A percentile compares a stretch with the other conserved stretches of the same genome.
Conservation (phyloP, 1,140 invertebrate species). For the Meteorus sp. region DNA sequence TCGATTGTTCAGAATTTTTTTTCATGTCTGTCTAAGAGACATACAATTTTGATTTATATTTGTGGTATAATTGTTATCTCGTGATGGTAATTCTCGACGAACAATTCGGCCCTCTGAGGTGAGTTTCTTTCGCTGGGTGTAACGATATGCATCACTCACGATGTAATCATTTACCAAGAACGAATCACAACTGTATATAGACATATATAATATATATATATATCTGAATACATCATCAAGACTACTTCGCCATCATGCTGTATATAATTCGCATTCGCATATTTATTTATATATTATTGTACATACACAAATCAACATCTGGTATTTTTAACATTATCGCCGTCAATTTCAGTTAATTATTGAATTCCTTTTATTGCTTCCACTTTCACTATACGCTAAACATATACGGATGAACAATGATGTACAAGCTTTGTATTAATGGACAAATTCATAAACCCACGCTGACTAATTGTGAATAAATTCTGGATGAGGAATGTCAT, state of each 20-base stretch:
- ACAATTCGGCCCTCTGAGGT: constrained; percentile 1
- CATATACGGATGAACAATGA: not conserved
- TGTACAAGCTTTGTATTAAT: too few species aligned
- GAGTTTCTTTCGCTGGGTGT: too few species aligned
- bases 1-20: too few species aligned
- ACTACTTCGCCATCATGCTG: constrained; percentile 60
- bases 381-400: constrained; percentile 45
- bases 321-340: constrained; percentile 57
- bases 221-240: constrained; percentile 56
- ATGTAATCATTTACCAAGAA: constrained; percentile 64
- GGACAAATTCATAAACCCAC: too few species aligned
- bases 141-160: constrained; percentile 3
- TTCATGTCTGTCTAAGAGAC: too few species aligned
- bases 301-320: constrained; percentile 34
- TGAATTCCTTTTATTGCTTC: constrained; percentile 58
- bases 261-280: constrained; percentile 57
- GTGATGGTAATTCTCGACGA: too few species aligned
- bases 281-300: not conserved
- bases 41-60: too few species aligned
- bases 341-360: constrained; percentile 56
- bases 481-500: too few species aligned
- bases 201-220: constrained; percentile 49
- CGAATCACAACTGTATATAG: constrained; percentile 39
- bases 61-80: too few species aligned
- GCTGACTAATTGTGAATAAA: not conserved